Percentiles rank a stretch among this genome's conserved stretches.
Evolutionary conservation across 2,797 vertebrate genomes (phyloP).

Genomic region (Luscinia megarhynchos): DNA sequence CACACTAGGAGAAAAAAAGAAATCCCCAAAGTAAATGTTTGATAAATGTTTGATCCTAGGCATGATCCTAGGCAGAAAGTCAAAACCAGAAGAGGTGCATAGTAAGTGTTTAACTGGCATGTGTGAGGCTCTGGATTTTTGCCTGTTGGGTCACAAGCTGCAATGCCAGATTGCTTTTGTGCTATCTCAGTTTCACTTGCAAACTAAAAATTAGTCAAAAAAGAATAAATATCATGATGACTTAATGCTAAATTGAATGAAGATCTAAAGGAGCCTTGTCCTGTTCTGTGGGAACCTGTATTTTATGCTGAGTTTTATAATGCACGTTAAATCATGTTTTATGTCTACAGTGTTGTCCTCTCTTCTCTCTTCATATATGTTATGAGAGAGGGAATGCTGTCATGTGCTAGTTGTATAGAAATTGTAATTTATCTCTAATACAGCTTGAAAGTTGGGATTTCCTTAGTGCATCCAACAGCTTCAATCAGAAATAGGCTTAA

Average conservation of each 20-base stretch:
- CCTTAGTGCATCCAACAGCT: background rate
- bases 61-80: background rate
- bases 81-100: background rate
- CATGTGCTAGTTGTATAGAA: background rate
- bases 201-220: background rate
- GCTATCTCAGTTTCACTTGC: background rate
- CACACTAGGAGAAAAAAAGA: background rate
- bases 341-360: background rate
- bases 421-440: background rate
- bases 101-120: background rate
- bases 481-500: slow-evolving; percentile 2
- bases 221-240: background rate
- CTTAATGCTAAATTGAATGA: background rate
- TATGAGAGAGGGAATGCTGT: background rate
- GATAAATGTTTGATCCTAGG: background rate
- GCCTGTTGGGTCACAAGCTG: background rate
- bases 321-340: background rate
- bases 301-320: background rate
- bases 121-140: accelerated
- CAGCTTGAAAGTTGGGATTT: background rate
- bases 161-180: background rate
- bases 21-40: background rate
- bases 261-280: background rate
- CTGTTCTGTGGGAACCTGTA: background rate
- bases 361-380: background rate